Conservation (phyloP, 1,140 invertebrate genomes). For the Sarcophaga peregrina region DNA sequence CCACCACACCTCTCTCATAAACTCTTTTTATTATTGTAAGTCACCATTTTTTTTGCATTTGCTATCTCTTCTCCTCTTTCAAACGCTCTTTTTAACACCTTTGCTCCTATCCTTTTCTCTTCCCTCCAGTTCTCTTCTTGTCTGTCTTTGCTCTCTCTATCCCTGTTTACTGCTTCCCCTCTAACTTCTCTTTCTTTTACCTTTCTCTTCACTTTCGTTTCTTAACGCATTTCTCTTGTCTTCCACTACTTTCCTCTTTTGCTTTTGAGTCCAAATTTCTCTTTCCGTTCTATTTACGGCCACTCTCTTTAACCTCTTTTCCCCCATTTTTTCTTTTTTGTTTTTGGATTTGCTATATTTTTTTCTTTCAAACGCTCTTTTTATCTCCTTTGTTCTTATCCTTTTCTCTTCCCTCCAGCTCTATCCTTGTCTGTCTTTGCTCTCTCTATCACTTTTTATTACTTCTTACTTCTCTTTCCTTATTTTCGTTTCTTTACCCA, state of each 20-base stretch:
- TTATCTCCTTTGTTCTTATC: background rate
- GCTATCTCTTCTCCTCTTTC: background rate
- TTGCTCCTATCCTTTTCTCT: background rate
- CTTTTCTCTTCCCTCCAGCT: background rate
- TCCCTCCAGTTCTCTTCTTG: background rate
- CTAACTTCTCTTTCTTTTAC: background rate
- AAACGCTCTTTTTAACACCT: background rate
- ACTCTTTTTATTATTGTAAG: background rate
- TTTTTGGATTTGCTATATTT: no score
- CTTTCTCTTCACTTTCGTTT: no score
- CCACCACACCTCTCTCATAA: background rate
- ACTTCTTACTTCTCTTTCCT: background rate
- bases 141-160: background rate
- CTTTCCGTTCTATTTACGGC: background rate
- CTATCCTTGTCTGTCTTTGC: background rate
- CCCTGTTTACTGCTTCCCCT: background rate
- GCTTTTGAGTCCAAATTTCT: no score
- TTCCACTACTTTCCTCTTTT: background rate
- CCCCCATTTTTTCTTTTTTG: background rate
- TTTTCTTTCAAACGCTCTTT: background rate
- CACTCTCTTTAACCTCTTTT: background rate
- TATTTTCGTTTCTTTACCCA: background rate
- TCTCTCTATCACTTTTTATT: background rate
- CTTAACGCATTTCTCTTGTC: background rate
- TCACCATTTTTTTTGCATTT: background rate